phyloP scores from a whole-genome alignment of 2,113 vertebrate genomes.

The Burhinus oedicnemus region DNA sequence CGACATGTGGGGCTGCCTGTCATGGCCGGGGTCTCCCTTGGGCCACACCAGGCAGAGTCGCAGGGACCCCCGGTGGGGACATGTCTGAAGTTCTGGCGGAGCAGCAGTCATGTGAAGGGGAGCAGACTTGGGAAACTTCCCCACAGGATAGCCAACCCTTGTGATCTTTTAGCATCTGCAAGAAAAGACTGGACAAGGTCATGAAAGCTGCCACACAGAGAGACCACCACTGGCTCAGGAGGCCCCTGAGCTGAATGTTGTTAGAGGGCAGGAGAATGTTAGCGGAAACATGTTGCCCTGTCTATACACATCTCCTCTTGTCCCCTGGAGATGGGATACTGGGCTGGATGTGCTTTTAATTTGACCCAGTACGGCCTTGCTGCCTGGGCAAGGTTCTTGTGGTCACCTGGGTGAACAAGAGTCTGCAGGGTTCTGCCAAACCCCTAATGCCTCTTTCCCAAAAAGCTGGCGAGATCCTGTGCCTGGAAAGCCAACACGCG shows the following conservation, averaged over 20 bases:
- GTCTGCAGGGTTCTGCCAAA: neutral
- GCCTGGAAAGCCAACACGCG: neutral
- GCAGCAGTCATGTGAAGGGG: neutral
- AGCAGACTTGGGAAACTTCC: neutral
- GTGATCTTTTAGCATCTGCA: neutral
- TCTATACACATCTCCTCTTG: neutral
- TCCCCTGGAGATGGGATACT: rapidly evolving
- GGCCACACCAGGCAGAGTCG: neutral
- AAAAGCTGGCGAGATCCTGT: neutral
- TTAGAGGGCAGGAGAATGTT: neutral
- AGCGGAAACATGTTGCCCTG: neutral
- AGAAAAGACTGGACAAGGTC: neutral
- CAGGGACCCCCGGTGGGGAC: neutral
- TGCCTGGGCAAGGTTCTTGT: neutral
- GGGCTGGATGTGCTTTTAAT: neutral
- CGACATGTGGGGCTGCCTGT: rapidly evolving
- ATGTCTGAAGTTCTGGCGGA: rapidly evolving
- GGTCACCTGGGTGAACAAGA: neutral
- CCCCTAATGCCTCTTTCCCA: rapidly evolving
- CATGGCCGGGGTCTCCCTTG: neutral
- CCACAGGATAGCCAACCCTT: neutral
- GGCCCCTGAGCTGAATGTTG: neutral
- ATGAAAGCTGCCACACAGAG: neutral
- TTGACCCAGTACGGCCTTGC: neutral
- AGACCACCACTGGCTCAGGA: neutral